Evolutionary conservation across 2,797 vertebrate genomes (phyloP).

Genomic region (Sebastes melanostomus): DNA sequence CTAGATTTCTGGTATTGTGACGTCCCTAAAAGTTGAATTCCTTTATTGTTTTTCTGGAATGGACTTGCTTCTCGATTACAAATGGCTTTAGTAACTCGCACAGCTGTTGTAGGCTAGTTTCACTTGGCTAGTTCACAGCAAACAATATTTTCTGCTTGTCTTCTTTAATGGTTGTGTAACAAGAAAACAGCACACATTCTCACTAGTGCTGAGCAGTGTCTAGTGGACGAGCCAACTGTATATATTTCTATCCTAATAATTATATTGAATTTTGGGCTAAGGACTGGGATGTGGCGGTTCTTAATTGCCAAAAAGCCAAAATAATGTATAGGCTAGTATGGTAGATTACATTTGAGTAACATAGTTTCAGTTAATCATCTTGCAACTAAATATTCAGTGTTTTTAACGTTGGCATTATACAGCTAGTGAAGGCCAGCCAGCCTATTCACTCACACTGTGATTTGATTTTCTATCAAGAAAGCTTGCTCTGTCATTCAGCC

Average conservation of each 20-base stretch:
- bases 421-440: conserved; percentile 22
- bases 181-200: neutral
- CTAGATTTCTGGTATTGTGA: too few relatives aligned
- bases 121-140: neutral
- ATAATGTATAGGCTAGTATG: neutral
- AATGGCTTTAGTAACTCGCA: neutral
- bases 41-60: neutral
- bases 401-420: conserved; percentile 10
- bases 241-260: neutral
- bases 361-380: neutral
- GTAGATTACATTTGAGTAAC: neutral
- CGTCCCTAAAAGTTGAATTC: neutral
- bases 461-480: conserved; percentile 47
- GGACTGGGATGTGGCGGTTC: neutral
- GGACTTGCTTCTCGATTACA: neutral
- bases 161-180: neutral
- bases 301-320: neutral
- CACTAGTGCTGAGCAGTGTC: neutral
- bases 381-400: neutral
- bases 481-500: conserved; percentile 44
- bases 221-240: neutral
- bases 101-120: neutral
- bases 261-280: too few relatives aligned
- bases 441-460: conserved; percentile 30
- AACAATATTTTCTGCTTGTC: neutral